Base-by-base conservation (phyloP, 2,797 vertebrate genomes). In the Typhlichthys subterraneus region DNA sequence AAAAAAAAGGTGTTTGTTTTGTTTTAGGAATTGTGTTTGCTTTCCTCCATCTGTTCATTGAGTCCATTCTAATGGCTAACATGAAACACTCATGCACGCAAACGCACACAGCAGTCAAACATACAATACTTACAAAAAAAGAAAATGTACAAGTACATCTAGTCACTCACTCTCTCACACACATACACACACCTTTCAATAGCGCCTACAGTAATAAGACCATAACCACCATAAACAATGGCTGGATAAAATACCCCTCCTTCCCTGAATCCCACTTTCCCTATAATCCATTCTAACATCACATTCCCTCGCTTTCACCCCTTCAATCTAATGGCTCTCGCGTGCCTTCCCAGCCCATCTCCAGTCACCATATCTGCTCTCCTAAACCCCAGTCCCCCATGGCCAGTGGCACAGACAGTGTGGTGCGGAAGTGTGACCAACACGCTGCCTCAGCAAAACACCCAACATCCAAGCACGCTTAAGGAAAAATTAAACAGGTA, bases 171-270 rank as follows among this genome's bases (percentile, higher is more conserved):
- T 23, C 23, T 3, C 23, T 3, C 31, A 63, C 65, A 46, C 56
- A 60, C 56, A 50, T 45, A 47, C 54, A 48, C 47, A 48, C 47
- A n/a, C 47, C 47, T 12, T 48, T n/a, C 47, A 12, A 12, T 48
- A 12, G 11, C 2, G 23, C 23, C 54, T 56, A 57, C 31, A 57
- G 42, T 38, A 45, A 38, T 12, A 56, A 57, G 42, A 65, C 77
- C 54, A 60, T 72, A 80, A 80, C 87, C 83, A 85, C 88, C 85
- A 48, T 78, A 74, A 68, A 67, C 69, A 81, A 81, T 79, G 80
- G 82, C 87, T 86, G 85, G 83, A 85, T 67, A 68, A 79, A 80
- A 59, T 69, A 66, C 69, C 69, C 11, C 19, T 14, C 17, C 11
- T 13, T 12, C 53, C 31, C 31, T 33, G 12, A 31, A 51, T 5